phyloP scores from a whole-genome alignment of 2,888 invertebrate genomes.

The Lasioglossum malachurum region DNA sequence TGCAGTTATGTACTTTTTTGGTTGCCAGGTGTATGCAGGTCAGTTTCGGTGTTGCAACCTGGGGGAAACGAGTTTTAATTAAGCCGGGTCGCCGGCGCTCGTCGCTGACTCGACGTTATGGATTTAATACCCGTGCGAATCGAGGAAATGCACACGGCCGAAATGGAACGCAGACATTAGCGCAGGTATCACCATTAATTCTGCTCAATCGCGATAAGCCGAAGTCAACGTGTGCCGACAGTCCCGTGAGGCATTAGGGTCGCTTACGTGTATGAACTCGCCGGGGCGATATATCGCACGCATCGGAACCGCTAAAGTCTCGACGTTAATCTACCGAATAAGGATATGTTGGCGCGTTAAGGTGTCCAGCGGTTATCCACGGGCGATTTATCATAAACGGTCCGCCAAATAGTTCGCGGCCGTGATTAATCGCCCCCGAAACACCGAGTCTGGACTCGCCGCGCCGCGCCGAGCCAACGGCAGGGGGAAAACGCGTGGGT shows the following conservation, averaged over 20 bases:
- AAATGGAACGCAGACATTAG: slow-evolving; percentile 64
- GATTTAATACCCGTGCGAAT: slow-evolving; percentile 64
- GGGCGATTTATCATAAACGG: slow-evolving; percentile 51
- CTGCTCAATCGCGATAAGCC: slow-evolving; percentile 72
- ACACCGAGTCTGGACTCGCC: too few species aligned
- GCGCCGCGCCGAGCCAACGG: neutral
- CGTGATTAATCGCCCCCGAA: slow-evolving; percentile 36
- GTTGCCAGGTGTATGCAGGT: neutral
- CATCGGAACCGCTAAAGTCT: slow-evolving; percentile 56
- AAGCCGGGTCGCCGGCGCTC: slow-evolving; percentile 15
- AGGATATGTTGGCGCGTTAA: slow-evolving; percentile 59
- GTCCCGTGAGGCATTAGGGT: slow-evolving; percentile 73
- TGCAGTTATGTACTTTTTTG: neutral
- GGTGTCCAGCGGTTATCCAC: slow-evolving; percentile 48
- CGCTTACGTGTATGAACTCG: slow-evolving; percentile 71
- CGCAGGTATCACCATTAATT: slow-evolving; percentile 69
- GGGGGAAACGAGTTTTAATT: slow-evolving; percentile 54
- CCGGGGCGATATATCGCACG: slow-evolving; percentile 62
- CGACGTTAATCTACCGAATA: slow-evolving; percentile 66
- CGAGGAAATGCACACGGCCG: slow-evolving; percentile 58
- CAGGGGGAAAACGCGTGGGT: neutral
- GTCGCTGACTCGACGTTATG: slow-evolving; percentile 54
- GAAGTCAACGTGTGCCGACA: slow-evolving; percentile 72
- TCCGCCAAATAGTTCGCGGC: slow-evolving; percentile 35
- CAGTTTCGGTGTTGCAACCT: slow-evolving; percentile 20